These are phyloP conservation scores for Heterotilapia buettikoferi DNA, from an alignment of 2,113 vertebrate genomes.

Conservation along the genomic window DNA sequence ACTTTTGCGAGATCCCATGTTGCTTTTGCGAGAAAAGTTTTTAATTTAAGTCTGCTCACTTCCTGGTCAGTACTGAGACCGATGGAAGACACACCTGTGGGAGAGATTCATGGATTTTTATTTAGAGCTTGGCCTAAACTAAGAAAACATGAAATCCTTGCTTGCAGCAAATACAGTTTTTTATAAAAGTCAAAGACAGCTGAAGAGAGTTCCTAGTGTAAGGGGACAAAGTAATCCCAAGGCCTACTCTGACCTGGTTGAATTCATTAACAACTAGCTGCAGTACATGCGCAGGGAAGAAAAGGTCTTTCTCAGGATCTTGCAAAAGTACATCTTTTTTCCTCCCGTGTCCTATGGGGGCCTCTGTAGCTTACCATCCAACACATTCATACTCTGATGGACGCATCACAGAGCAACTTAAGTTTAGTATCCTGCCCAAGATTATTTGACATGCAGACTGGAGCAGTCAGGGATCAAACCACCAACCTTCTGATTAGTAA, in stretches of 20 bases:
- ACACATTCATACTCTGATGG: background rate
- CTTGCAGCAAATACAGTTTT: accelerated
- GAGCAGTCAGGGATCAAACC: background rate
- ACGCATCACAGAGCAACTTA: background rate
- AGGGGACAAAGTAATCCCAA: background rate
- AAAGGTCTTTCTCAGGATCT: background rate
- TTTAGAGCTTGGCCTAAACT: background rate
- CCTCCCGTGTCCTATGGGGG: background rate
- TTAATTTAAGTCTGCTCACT: background rate
- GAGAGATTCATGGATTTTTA: background rate
- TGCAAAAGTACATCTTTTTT: accelerated
- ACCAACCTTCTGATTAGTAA: background rate
- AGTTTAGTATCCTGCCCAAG: background rate
- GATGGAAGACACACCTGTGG: background rate
- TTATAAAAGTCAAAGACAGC: background rate
- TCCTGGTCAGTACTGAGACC: accelerated
- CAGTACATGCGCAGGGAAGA: accelerated
- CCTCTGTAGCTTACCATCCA: background rate
- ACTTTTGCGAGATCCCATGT: background rate
- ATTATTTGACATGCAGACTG: background rate
- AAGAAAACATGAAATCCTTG: accelerated
- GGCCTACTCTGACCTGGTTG: background rate
- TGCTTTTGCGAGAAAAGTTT: accelerated
- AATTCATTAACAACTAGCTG: background rate
- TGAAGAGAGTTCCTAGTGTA: background rate